Conservation (phyloP, 2,113 vertebrate genomes). For the Tetrao urogallus region DNA sequence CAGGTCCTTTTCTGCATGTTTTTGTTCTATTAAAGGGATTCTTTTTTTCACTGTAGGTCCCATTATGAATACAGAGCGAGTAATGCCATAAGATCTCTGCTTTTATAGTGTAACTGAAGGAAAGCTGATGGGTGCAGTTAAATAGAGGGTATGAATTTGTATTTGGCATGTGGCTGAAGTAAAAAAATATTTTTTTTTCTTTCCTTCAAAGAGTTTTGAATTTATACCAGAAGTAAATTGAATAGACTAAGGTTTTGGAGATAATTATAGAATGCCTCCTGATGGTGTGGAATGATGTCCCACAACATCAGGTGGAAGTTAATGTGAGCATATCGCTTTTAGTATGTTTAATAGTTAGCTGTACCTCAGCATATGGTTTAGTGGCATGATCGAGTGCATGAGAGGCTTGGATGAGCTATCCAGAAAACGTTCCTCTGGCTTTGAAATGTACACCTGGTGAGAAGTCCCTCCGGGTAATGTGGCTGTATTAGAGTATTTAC, state of each 20-base stretch:
- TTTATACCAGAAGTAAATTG: not conserved
- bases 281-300: not conserved
- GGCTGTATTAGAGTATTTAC: not conserved
- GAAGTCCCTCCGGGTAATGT: not conserved
- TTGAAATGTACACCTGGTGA: not conserved
- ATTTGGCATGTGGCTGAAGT: not conserved
- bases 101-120: not conserved
- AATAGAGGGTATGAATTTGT: not conserved
- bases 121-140: not conserved
- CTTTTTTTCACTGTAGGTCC: not conserved
- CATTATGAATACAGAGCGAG: not conserved
- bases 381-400: not conserved
- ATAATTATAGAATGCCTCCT: not conserved
- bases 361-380: not conserved
- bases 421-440: not conserved
- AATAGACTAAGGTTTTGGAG: not conserved
- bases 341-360: not conserved
- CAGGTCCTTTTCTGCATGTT: not conserved
- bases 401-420: not conserved
- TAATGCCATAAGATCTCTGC: not conserved
- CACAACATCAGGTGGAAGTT: not conserved
- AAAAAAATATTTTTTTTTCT: not conserved
- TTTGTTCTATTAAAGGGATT: conserved; percentile 11
- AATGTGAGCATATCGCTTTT: not conserved
- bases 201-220: not conserved